A percentile compares a stretch with the other conserved stretches of the same genome.
These are phyloP conservation scores for Capromys pilorides DNA, from an alignment of 2,797 vertebrate genomes.

Conservation along the genomic window DNA sequence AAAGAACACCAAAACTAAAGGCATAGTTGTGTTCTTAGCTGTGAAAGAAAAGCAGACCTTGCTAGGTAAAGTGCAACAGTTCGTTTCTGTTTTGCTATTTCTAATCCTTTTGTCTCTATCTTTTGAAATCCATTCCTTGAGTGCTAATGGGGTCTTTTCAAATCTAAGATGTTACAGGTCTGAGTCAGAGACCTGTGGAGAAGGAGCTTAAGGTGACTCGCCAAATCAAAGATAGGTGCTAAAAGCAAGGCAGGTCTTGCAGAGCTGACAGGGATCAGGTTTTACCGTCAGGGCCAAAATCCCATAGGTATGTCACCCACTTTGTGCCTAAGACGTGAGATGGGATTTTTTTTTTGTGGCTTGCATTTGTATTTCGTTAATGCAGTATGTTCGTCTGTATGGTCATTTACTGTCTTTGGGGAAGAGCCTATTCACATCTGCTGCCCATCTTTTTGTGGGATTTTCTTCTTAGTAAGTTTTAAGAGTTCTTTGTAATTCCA, in stretches of 20 bases:
- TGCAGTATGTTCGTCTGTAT: background rate
- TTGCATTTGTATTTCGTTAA: conserved; percentile 19
- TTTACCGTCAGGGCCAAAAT: background rate
- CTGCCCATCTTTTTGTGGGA: background rate
- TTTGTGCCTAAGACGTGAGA: background rate
- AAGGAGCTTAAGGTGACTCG: background rate
- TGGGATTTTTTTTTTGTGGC: background rate
- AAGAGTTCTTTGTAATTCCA: conserved; percentile 3
- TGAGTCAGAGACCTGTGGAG: background rate
- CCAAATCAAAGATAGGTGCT: background rate
- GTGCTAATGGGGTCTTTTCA: background rate
- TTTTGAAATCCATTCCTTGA: background rate
- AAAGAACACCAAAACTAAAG: background rate
- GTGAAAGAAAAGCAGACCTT: background rate
- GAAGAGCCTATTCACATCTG: background rate
- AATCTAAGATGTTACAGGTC: background rate
- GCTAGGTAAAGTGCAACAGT: background rate
- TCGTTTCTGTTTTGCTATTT: background rate
- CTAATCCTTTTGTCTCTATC: conserved; percentile 23
- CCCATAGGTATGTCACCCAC: background rate
- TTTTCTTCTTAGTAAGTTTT: conserved; percentile 5
- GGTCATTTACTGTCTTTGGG: background rate
- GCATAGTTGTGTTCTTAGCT: background rate
- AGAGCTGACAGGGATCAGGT: background rate
- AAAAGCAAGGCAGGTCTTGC: background rate